Conservation (phyloP, 2,888 invertebrate species). For the Tenthredo distinguenda region DNA sequence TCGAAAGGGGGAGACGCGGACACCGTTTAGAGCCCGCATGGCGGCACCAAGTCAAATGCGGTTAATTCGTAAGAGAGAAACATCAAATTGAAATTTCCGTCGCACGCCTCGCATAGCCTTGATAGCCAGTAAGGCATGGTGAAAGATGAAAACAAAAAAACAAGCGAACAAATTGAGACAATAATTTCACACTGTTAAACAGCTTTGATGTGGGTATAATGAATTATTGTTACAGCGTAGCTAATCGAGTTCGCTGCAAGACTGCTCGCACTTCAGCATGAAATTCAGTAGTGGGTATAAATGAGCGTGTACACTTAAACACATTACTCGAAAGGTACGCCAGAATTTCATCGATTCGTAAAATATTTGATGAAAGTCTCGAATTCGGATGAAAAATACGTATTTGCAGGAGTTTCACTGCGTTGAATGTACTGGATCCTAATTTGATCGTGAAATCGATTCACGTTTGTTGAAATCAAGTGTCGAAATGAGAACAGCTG, state of each 20-base stretch:
- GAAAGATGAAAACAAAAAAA: background rate
- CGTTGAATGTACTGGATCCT: background rate
- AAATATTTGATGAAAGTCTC: background rate
- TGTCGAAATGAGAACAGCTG: constrained; percentile 42
- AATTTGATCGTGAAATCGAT: constrained; percentile 35
- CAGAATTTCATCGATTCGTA: background rate
- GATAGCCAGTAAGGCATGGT: background rate
- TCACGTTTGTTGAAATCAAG: constrained; percentile 29
- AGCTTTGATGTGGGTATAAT: background rate
- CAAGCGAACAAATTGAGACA: background rate
- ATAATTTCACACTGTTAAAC: background rate
- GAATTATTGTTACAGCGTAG: background rate
- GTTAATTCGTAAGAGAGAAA: constrained; percentile 40
- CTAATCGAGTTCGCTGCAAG: background rate
- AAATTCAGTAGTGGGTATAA: background rate
- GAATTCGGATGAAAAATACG: background rate
- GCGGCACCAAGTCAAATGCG: constrained; percentile 11
- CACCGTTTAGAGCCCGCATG: constrained; percentile 27
- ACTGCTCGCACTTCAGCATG: background rate
- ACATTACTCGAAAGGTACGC: background rate
- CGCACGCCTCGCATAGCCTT: background rate
- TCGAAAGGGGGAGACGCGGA: constrained; percentile 10
- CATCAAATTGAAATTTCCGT: constrained; percentile 45
- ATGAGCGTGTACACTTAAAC: background rate
- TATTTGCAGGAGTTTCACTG: background rate